Conservation (phyloP, 2,113 vertebrate genomes). For the Cheilinus undulatus region DNA sequence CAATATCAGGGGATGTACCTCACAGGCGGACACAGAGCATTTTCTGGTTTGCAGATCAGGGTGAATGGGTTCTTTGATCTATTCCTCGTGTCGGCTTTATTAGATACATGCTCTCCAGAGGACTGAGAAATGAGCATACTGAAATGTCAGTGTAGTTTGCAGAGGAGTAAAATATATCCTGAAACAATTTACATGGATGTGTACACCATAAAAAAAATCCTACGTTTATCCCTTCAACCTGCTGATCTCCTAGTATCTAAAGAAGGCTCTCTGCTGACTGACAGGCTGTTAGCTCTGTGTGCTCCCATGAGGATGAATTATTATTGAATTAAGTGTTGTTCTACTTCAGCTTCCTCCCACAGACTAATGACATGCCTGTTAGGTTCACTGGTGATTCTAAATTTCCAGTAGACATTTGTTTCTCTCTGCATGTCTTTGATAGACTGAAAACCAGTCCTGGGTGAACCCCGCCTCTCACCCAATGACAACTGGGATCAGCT, state of each 20-base stretch:
- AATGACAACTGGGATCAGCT: too few relatives aligned
- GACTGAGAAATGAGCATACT: slow-evolving; percentile 17
- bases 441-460: too few relatives aligned
- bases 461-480: too few relatives aligned
- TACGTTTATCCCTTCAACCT: not conserved
- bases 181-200: not conserved
- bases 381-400: too few relatives aligned
- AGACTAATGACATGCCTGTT: too few relatives aligned
- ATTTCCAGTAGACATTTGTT: too few relatives aligned
- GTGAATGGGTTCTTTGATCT: slow-evolving; percentile 46
- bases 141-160: slow-evolving; percentile 14
- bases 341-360: too few relatives aligned
- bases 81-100: slow-evolving; percentile 34
- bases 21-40: slow-evolving; percentile 21
- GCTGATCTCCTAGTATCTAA: too few relatives aligned
- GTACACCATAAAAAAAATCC: not conserved
- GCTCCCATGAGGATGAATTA: not conserved
- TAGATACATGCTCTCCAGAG: slow-evolving; percentile 14
- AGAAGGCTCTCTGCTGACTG: not conserved
- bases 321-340: not conserved
- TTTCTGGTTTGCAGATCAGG: slow-evolving; percentile 27
- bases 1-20: slow-evolving; percentile 39
- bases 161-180: slow-evolving; percentile 12
- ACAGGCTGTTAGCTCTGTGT: not conserved
- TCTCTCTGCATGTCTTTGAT: too few relatives aligned